These are phyloP conservation scores for Andrena bicolor DNA, from an alignment of 2,888 invertebrate species.

Conservation along the genomic window DNA sequence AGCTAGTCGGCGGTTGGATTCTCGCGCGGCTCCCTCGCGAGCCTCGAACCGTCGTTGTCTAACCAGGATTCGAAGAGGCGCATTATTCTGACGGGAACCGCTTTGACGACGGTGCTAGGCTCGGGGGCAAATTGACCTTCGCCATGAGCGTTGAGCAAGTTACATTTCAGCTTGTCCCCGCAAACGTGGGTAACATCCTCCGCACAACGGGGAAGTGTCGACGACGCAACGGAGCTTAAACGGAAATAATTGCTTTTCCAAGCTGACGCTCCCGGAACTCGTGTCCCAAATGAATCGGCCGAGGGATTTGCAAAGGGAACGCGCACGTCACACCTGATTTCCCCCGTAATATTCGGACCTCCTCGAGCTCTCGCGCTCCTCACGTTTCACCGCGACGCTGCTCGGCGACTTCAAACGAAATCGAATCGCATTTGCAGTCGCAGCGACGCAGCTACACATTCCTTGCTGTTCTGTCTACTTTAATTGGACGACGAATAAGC, in stretches of 20 bases:
- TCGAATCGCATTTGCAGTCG: background rate
- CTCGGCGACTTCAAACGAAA: slow-evolving; percentile 31
- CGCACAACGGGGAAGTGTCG: slow-evolving; percentile 20
- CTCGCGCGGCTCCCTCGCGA: background rate
- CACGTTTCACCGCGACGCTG: background rate
- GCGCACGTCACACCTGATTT: slow-evolving; percentile 55
- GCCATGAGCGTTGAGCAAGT: slow-evolving; percentile 65
- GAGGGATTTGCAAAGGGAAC: slow-evolving; percentile 34
- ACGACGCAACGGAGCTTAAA: slow-evolving; percentile 56
- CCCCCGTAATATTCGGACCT: slow-evolving; percentile 19
- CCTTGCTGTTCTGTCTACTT: background rate
- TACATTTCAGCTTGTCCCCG: slow-evolving; percentile 40
- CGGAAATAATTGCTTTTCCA: slow-evolving; percentile 68
- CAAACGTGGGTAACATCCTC: background rate
- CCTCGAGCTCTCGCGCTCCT: slow-evolving; percentile 16
- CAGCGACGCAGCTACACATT: background rate
- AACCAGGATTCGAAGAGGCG: slow-evolving; percentile 51
- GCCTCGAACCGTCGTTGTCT: slow-evolving; percentile 54
- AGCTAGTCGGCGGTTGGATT: no score
- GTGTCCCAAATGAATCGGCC: slow-evolving; percentile 46
- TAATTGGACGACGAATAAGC: slow-evolving; percentile 7
- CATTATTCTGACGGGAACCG: slow-evolving; percentile 64
- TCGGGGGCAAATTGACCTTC: slow-evolving; percentile 71
- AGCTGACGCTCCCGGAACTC: slow-evolving; percentile 51
- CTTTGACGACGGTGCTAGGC: slow-evolving; percentile 70